Conservation (phyloP, 2,113 vertebrate species). For the Trogon surrucura region DNA sequence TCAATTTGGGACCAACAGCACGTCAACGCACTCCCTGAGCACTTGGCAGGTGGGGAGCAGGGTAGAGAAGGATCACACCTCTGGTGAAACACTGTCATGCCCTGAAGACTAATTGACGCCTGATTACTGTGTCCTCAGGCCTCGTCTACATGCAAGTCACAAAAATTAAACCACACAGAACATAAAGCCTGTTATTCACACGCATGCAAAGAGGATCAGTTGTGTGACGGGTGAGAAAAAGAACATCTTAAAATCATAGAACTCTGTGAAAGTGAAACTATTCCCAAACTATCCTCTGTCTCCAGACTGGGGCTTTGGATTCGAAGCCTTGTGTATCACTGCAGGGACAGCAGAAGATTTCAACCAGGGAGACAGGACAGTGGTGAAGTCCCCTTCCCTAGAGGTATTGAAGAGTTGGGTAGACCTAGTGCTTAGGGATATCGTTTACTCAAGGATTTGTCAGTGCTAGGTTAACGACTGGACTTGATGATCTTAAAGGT, state of each 20-base stretch:
- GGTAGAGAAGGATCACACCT: neutral
- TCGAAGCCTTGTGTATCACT: neutral
- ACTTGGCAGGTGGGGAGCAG: neutral
- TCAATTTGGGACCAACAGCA: neutral
- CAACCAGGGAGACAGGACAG: neutral
- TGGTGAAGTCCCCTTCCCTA: too few relatives aligned
- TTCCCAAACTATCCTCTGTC: neutral
- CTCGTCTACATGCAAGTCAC: neutral
- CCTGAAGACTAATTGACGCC: neutral
- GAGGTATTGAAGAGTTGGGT: too few relatives aligned
- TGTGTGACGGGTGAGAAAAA: neutral
- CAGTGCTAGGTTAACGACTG: too few relatives aligned
- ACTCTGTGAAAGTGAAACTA: neutral
- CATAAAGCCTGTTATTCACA: neutral
- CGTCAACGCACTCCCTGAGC: neutral
- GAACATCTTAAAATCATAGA: neutral
- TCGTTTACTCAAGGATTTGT: too few relatives aligned
- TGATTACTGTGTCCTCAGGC: neutral
- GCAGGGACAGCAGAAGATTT: neutral
- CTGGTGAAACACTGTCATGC: neutral
- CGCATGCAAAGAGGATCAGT: neutral
- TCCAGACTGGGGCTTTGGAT: neutral
- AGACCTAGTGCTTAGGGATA: too few relatives aligned
- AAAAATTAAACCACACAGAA: neutral
- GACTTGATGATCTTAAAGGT: too few relatives aligned